Evolutionary conservation across 2,888 invertebrate genomes (phyloP).

Genomic region (Hemaris fuciformis): DNA sequence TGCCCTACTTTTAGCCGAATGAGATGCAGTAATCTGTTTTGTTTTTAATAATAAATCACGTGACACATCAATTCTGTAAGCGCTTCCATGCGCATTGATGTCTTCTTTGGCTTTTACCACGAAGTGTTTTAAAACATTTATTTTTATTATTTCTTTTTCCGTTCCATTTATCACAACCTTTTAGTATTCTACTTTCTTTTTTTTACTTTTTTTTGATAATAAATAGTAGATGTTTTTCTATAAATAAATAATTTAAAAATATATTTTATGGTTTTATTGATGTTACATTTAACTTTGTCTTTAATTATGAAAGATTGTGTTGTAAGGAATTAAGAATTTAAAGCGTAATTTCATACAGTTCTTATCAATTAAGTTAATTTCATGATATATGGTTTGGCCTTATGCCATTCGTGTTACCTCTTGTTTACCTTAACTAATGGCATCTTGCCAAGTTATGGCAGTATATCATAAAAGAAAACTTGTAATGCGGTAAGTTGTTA

Average conservation of each 20-base stretch:
- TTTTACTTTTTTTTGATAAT: too few relatives aligned
- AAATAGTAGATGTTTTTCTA: too few relatives aligned
- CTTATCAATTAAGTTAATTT: constrained; percentile 21
- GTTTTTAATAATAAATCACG: background rate
- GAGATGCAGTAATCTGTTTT: constrained; percentile 25
- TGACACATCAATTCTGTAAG: too few relatives aligned
- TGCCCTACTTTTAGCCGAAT: constrained; percentile 46
- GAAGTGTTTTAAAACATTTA: too few relatives aligned
- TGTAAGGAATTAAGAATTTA: too few relatives aligned
- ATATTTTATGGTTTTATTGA: too few relatives aligned
- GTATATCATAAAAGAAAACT: background rate
- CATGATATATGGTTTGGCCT: constrained; percentile 34
- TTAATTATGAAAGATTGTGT: too few relatives aligned
- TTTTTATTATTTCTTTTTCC: too few relatives aligned
- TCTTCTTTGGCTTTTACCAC: background rate
- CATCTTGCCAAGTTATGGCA: constrained; percentile 26
- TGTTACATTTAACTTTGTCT: too few relatives aligned
- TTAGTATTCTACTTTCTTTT: too few relatives aligned
- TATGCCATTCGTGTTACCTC: constrained; percentile 39
- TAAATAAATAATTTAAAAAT: too few relatives aligned
- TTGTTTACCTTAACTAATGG: constrained; percentile 37
- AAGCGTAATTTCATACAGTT: constrained; percentile 8
- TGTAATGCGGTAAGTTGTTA: background rate
- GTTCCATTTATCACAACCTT: constrained; percentile 24
- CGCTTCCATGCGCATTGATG: background rate